Base-by-base conservation (phyloP, 2,888 invertebrate genomes). In the Scaptomyza parva region DNA sequence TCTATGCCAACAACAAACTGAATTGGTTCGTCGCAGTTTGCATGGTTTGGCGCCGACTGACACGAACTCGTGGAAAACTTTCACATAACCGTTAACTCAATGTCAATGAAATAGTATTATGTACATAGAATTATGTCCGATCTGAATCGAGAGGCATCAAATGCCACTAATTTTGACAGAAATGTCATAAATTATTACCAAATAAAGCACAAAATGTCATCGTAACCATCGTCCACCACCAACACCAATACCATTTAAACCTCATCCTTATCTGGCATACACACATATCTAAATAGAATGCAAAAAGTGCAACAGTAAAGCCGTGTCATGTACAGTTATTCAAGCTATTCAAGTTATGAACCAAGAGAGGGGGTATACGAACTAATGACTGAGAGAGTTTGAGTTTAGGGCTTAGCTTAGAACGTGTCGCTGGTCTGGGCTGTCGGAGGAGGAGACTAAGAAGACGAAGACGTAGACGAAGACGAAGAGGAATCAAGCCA, bases 361-460 rank as follows among this genome's bases (percentile, higher is more conserved):
- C 30, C 1, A 30, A n/a, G 4, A 3, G 37, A n/a, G 20, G 14
- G 20, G 52, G 14, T 28, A 52, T 14, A 41, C 52, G 14, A 18
- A 22, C 41, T 7, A 1, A 18, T 3, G 17, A 35, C 24, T 20
- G 4, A 1, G 4, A n/a, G n/a, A n/a, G n/a, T n/a, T n/a, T n/a
- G n/a, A 1, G 0, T 4, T 30, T 17, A 18, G 28, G 12, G 9
- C 3, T n/a, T 26, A n/a, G 45, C 26, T 30, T 52, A 26, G 35
- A 51, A 37, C 52, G 59, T 67, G 67, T 67, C 67, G 68, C 67
- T 47, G 33, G 40, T 22, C 43, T 48, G 48, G 22, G 17, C 59
- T 66, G 65, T 65, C 66, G 20, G 26, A 47, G 37, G 35, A 20
- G 52, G 26, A 52, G 47, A 33, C 3, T 18, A 12, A 1, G 9